Base-by-base conservation (phyloP, 2,113 vertebrate genomes). In the Myanophis thanlyinensis region DNA sequence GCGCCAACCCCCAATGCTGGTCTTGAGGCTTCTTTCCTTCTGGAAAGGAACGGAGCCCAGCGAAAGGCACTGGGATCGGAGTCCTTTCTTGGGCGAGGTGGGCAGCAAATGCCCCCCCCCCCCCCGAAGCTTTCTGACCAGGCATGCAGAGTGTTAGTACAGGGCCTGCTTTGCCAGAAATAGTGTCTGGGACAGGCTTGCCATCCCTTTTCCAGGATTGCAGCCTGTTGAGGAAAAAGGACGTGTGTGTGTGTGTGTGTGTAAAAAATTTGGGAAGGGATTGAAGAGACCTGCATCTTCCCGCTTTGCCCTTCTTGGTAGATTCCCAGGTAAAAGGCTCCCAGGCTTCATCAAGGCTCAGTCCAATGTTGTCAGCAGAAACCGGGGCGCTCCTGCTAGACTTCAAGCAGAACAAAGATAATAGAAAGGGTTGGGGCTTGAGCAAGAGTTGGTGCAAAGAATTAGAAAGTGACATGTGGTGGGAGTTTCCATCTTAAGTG, bases 291-390 rank as follows among this genome's bases (percentile, higher is more conserved):
- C 22, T 10, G 44, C 2, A 10, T 44, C 84, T 85, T 47, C 20
- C 25, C 47, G 0, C 12, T 2, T 51, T 51, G 86, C 12, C 30
- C 12, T 67, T n/a, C 35, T 80, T 44, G 44, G 35, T 22, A 80
- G 18, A 44, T n/a, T n/a, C 35, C 73, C 35, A 80, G 35, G 35
- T 80, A 44, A 80, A 80, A 80, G 73, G 35, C 35, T 44, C n/a
- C 35, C 73, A 94, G 95, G 67, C 92, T 87, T 93, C 93, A 95
- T 90, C 95, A 92, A 96, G 94, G 93, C 95, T 96, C 93, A 93
- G 44, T 44, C 73, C 44, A 44, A 80, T 44, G 93, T 95, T 95
- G 95, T 93, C 95, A 90, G 94, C 92, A 4, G 94, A 93, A 94
- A 92, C 94, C 91, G n/a, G n/a, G n/a, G n/a, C n/a, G n/a, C n/a